Percentiles rank a stretch among this genome's conserved stretches.
Conservation (phyloP, 2,888 invertebrate species). For the Lithophane leautieri region DNA sequence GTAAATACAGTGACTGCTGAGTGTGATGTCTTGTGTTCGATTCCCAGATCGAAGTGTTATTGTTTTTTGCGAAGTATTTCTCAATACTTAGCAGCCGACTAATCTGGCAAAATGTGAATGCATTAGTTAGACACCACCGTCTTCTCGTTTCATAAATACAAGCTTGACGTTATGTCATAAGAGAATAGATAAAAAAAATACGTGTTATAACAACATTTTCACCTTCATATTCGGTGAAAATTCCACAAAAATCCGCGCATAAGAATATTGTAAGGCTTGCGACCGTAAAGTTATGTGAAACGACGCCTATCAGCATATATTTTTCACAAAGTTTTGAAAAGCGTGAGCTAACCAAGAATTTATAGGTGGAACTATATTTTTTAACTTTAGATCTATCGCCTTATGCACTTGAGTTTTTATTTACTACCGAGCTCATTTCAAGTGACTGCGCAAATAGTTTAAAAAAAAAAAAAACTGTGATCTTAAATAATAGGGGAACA, state of each 20-base stretch:
- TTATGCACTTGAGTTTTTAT: constrained; percentile 12
- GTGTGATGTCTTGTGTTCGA: not conserved
- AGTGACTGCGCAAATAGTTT: not conserved
- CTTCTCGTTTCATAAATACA: not conserved
- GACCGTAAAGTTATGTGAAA: constrained; percentile 19
- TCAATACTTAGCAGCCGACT: not conserved
- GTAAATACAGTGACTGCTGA: not conserved
- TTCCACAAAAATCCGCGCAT: constrained; percentile 3
- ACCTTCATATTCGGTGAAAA: not conserved
- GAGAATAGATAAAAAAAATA: not conserved
- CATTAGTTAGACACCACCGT: not conserved
- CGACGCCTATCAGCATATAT: constrained; percentile 18
- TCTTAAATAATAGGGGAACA: not conserved
- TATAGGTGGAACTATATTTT: constrained; percentile 24
- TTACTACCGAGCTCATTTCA: not conserved
- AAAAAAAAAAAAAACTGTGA: not conserved
- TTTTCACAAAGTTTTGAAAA: constrained; percentile 33
- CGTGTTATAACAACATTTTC: not conserved
- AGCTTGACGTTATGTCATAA: not conserved
- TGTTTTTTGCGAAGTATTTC: not conserved
- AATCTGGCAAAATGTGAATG: not conserved
- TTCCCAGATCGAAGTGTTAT: not conserved
- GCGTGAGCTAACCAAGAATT: constrained; percentile 35
- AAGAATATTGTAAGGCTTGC: constrained; percentile 6
- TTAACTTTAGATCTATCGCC: not conserved